Percentiles rank a stretch among this genome's conserved stretches.
These are phyloP conservation scores for Deilephila elpenor DNA, from an alignment of 2,888 invertebrate genomes.

Conservation along the genomic window DNA sequence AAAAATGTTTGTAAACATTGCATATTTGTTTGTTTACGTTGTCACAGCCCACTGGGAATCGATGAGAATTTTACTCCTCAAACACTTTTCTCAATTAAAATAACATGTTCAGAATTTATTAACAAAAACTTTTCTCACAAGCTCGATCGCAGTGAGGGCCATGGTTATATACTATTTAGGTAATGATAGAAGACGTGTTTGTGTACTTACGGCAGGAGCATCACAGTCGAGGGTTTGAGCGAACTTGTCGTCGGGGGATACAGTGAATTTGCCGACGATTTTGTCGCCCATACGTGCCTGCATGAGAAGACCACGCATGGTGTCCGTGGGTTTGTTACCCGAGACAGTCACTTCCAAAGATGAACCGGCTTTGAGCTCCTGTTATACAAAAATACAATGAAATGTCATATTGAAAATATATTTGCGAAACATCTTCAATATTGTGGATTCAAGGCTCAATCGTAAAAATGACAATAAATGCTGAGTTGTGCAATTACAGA, in stretches of 20 bases:
- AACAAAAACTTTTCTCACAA: no score
- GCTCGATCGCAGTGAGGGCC: no score
- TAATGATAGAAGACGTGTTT: background rate
- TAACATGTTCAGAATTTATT: no score
- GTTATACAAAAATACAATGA: conserved; percentile 31
- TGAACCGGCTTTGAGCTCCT: conserved; percentile 70
- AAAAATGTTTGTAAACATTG: background rate
- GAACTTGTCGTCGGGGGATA: conserved; percentile 76
- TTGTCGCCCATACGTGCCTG: conserved; percentile 86
- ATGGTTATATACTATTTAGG: no score
- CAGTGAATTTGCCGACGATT: conserved; percentile 86
- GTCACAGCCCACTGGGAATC: no score
- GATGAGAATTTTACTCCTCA: no score
- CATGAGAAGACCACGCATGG: conserved; percentile 87
- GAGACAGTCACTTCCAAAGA: conserved; percentile 81
- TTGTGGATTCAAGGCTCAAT: conserved; percentile 16
- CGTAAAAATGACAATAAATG: background rate
- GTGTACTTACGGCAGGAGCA: conserved; percentile 77
- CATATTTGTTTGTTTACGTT: background rate
- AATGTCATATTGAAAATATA: conserved; percentile 1
- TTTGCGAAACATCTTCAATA: conserved; percentile 2
- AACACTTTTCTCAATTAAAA: no score
- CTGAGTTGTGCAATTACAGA: background rate
- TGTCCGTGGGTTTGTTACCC: conserved; percentile 74
- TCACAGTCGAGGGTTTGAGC: conserved; percentile 84